Percentiles rank a stretch among this genome's conserved stretches.
Evolutionary conservation across 2,797 vertebrate genomes (phyloP).

Genomic region (Chromobotia macracanthus): DNA sequence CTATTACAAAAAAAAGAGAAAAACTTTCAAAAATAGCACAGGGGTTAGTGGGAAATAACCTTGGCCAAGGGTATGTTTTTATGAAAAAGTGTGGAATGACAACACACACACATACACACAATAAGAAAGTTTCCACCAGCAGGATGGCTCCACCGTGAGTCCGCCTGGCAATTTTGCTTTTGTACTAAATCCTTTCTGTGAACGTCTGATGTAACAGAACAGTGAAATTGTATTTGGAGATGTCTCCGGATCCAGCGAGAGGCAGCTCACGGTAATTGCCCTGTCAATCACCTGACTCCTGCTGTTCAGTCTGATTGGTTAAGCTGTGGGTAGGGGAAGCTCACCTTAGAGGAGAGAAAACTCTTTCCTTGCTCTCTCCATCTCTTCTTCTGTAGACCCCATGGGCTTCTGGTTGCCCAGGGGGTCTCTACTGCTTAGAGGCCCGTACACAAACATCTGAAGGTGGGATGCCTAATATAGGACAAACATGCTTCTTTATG

Average conservation of each 20-base stretch:
- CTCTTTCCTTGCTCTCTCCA: constrained; percentile 23
- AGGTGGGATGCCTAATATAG: not conserved
- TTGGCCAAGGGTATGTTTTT: constrained; percentile 76
- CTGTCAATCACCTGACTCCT: constrained; percentile 81
- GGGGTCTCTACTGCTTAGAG: constrained; percentile 1
- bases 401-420: constrained; percentile 1
- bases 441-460: not conserved
- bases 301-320: constrained; percentile 76
- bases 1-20: constrained; percentile 39
- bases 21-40: constrained; percentile 67
- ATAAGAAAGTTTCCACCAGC: constrained; percentile 59
- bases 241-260: constrained; percentile 77
- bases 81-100: constrained; percentile 57
- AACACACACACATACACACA: constrained; percentile 19
- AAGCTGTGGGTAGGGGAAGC: constrained; percentile 66
- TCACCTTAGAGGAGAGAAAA: constrained; percentile 54
- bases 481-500: not conserved
- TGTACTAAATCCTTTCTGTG: constrained; percentile 75
- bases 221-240: constrained; percentile 84
- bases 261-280: constrained; percentile 83
- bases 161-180: constrained; percentile 69
- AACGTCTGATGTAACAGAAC: constrained; percentile 78
- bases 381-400: not conserved
- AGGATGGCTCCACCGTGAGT: constrained; percentile 61
- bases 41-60: constrained; percentile 75